Percentiles rank a stretch among this genome's conserved stretches.
Evolutionary conservation across 2,113 vertebrate species (phyloP).

Genomic region (Bolborhynchus lineola): DNA sequence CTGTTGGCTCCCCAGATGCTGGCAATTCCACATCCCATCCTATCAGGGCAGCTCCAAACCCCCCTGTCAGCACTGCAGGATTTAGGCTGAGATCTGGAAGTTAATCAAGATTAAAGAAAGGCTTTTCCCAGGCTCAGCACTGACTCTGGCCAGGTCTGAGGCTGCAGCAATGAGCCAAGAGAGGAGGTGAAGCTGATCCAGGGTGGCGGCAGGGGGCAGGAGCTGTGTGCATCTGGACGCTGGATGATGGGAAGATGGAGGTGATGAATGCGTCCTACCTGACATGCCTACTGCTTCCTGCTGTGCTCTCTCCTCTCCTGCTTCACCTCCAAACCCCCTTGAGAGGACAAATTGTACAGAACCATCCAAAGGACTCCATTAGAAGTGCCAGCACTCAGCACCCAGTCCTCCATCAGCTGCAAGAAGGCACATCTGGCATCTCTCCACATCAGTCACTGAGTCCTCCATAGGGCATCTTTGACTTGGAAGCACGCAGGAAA

Average conservation of each 20-base stretch:
- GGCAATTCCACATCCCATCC: not conserved
- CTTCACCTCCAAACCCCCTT: not conserved
- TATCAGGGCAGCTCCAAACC: not conserved
- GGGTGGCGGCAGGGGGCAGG: not conserved
- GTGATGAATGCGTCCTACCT: not conserved
- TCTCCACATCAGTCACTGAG: not conserved
- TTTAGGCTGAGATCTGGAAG: not conserved
- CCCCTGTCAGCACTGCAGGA: not conserved
- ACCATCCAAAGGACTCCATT: not conserved
- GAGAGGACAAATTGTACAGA: not conserved
- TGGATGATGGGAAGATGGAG: not conserved
- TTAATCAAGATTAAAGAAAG: not conserved
- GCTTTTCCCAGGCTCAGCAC: not conserved
- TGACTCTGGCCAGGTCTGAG: not conserved
- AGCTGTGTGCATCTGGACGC: fast-evolving
- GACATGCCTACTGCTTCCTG: not conserved
- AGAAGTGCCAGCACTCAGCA: not conserved
- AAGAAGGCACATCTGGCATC: not conserved
- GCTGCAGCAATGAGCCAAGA: not conserved
- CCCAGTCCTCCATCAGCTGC: not conserved
- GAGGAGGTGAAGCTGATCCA: not conserved
- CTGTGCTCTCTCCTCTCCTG: not conserved
- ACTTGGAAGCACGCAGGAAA: fast-evolving
- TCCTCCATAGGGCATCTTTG: not conserved
- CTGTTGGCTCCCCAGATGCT: not conserved